phyloP scores from a whole-genome alignment of 1,140 invertebrate genomes.

The Euura lappo region DNA sequence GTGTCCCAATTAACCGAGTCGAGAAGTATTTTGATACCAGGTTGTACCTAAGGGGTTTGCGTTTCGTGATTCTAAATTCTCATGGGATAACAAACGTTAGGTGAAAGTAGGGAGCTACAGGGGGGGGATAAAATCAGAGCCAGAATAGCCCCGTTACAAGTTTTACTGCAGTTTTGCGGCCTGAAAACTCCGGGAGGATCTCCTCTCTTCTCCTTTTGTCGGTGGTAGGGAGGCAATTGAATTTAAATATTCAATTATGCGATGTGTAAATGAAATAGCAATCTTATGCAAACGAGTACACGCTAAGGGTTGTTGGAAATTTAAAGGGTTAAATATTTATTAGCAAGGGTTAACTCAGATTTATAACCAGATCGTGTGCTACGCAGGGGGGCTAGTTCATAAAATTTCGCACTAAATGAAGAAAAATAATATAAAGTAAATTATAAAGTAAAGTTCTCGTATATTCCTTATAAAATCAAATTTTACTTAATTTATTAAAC shows the following conservation, averaged over 20 bases:
- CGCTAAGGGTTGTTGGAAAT: constrained; percentile 62
- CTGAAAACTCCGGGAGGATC: constrained; percentile 54
- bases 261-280: constrained; percentile 69
- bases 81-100: too few relatives aligned
- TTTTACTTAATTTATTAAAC: too few relatives aligned
- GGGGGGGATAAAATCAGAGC: constrained; percentile 26
- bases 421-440: too few relatives aligned
- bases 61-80: too few relatives aligned
- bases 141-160: constrained; percentile 62
- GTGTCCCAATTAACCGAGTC: too few relatives aligned
- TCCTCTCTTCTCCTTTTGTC: constrained; percentile 21
- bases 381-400: too few relatives aligned
- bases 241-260: constrained; percentile 67
- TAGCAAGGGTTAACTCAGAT: constrained; percentile 60
- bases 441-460: too few relatives aligned
- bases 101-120: constrained; percentile 18
- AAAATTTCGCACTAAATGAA: too few relatives aligned
- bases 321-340: constrained; percentile 65
- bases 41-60: too few relatives aligned
- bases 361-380: constrained; percentile 44
- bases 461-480: too few relatives aligned
- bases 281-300: constrained; percentile 66
- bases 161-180: constrained; percentile 64
- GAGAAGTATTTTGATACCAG: too few relatives aligned
- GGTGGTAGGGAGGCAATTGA: constrained; percentile 60